A percentile compares a stretch with the other conserved stretches of the same genome.
These are phyloP conservation scores for Vesta saturnalis DNA, from an alignment of 2,888 invertebrate genomes.

Conservation along the genomic window DNA sequence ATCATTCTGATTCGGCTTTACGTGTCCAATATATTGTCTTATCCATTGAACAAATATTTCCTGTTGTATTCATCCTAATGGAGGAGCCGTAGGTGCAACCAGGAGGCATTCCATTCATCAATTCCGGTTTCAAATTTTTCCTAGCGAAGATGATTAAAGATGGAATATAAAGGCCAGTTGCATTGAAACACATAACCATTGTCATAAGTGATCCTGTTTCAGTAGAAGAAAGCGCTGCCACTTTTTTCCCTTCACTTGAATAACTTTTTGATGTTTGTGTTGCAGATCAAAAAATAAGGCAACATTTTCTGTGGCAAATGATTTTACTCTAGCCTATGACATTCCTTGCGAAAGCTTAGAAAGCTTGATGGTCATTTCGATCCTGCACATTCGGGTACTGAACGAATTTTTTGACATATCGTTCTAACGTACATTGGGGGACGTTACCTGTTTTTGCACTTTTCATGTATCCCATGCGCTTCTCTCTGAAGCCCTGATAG, in stretches of 20 bases:
- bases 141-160: slow-evolving; percentile 41
- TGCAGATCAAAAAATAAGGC: neutral
- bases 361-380: neutral
- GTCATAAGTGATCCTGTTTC: slow-evolving; percentile 49
- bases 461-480: too few relatives aligned
- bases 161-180: slow-evolving; percentile 40
- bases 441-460: too few relatives aligned
- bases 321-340: neutral
- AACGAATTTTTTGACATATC: slow-evolving; percentile 9
- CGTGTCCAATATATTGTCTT: slow-evolving; percentile 29
- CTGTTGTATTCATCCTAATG: slow-evolving; percentile 41
- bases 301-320: neutral
- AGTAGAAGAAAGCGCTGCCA: slow-evolving; percentile 45
- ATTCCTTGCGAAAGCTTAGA: neutral
- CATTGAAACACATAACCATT: slow-evolving; percentile 48
- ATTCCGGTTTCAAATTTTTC: slow-evolving; percentile 49
- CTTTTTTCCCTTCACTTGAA: slow-evolving; percentile 46
- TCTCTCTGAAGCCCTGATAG: too few relatives aligned
- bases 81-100: slow-evolving; percentile 45
- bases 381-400: neutral
- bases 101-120: slow-evolving; percentile 51
- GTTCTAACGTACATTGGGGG: slow-evolving; percentile 28
- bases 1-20: slow-evolving; percentile 33
- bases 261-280: slow-evolving; percentile 29
- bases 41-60: slow-evolving; percentile 40